phyloP scores from a whole-genome alignment of 2,113 vertebrate species.

The Panthera tigris region DNA sequence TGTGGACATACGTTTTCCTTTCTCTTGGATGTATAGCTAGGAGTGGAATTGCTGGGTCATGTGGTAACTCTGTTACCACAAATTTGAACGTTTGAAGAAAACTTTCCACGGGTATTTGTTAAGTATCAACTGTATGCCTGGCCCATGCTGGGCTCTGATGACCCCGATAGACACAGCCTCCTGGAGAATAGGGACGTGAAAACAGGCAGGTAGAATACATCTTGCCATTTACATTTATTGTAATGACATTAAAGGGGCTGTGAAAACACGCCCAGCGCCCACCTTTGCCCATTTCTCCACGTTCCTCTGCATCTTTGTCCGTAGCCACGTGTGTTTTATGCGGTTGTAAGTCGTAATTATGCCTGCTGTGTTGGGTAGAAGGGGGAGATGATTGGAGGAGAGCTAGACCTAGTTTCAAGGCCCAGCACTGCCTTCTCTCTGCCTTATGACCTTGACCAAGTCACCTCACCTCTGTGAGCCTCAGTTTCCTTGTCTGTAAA shows the following conservation, averaged over 20 bases:
- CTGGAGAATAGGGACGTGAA: neutral
- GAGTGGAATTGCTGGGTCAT: neutral
- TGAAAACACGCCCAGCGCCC: neutral
- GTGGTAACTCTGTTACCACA: neutral
- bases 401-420: neutral
- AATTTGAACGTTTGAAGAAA: neutral
- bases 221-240: neutral
- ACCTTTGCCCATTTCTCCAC: neutral
- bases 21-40: neutral
- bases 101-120: neutral
- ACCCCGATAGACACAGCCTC: neutral
- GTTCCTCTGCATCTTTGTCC: neutral
- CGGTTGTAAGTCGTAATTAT: neutral
- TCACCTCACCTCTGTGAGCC: neutral
- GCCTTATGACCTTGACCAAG: neutral
- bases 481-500: neutral
- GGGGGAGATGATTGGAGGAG: neutral
- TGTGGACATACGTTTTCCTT: neutral
- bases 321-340: neutral
- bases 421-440: neutral
- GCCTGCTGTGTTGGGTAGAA: neutral
- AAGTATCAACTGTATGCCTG: neutral
- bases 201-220: neutral
- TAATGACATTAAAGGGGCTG: neutral
- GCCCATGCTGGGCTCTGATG: neutral